Evolutionary conservation across 2,113 vertebrate species (phyloP).

Genomic region (Ochotona princeps): DNA sequence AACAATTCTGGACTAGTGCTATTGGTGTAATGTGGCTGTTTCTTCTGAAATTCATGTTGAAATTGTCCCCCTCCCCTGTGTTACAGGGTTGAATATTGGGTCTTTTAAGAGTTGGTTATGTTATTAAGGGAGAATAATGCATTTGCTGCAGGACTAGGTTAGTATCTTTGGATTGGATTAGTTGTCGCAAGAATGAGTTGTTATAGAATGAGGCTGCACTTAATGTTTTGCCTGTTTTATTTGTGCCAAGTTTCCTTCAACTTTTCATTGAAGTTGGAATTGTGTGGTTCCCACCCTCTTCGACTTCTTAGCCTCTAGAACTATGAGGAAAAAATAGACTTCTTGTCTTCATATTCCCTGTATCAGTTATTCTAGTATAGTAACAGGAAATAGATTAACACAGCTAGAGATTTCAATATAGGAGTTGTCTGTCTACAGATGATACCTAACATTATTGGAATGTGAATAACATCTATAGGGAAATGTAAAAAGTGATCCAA

Average conservation of each 20-base stretch:
- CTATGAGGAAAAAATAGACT: no score
- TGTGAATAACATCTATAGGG: neutral
- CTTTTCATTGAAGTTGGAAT: no score
- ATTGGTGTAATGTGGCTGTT: neutral
- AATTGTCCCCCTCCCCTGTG: neutral
- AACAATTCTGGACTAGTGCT: neutral
- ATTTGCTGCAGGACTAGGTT: neutral
- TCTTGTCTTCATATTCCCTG: no score
- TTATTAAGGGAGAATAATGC: neutral
- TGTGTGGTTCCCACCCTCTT: no score
- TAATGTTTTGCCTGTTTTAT: neutral
- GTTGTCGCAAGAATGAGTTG: neutral
- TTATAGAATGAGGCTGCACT: neutral
- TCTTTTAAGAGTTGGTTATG: neutral
- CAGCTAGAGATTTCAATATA: neutral
- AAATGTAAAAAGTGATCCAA: neutral
- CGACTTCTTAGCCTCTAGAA: no score
- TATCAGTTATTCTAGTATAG: no score
- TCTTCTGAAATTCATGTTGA: neutral
- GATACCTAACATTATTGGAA: neutral
- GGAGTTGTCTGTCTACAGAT: neutral
- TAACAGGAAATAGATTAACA: no score
- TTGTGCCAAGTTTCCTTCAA: neutral
- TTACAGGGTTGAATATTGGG: neutral
- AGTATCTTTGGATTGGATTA: neutral